Base-by-base conservation (phyloP, 2,888 invertebrate species). In the Agrotis segetum region DNA sequence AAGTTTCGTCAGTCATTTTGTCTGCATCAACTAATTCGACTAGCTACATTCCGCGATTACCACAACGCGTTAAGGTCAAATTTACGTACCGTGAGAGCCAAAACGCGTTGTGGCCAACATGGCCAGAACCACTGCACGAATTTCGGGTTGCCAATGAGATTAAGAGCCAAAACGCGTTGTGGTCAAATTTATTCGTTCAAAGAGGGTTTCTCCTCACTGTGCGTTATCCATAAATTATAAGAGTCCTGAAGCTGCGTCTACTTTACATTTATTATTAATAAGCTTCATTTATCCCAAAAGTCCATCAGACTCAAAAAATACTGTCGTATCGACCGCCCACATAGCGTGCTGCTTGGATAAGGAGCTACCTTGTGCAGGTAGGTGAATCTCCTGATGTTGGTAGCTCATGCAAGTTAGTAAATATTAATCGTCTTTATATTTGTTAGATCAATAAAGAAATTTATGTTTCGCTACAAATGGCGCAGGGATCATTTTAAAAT, bases 141-240 rank as follows among this genome's bases (percentile, higher is more conserved):
- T 71, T 77, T 77, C 49, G 55, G 44, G 55, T 50, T 71, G 71
- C 59, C 71, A 78, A 77, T 77, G 60, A 77, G 71, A 55, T 55
- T 55, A 77, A 60, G 60, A 77, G 55, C 74, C 74, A 74, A 77
- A 77, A 77, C 74, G 74, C 74, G 60, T 74, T 74, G 74, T 77
- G 74, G 74, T 74, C 49, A 49, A 34, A 49, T 74, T 17, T 34
- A 55, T 77, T 49, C 17, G 44, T 77, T 71, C 49, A 49, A 46
- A 61, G 40, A 50, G 55, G 53, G 55, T 56, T 46, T 40, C 56
- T 46, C 13, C 21, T 34, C 60, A 49, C 34, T 34, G 34, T 9
- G 50, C 19, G 47, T 34, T 49, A 74, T 61, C 24, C 55, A 55
- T 77, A 71, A 19, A 49, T 60, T 34, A 46, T 40, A 55, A n/a